Percentiles rank a stretch among this genome's conserved stretches.
These are phyloP conservation scores for Gerris buenoi DNA, from an alignment of 1,140 invertebrate species.

Conservation along the genomic window DNA sequence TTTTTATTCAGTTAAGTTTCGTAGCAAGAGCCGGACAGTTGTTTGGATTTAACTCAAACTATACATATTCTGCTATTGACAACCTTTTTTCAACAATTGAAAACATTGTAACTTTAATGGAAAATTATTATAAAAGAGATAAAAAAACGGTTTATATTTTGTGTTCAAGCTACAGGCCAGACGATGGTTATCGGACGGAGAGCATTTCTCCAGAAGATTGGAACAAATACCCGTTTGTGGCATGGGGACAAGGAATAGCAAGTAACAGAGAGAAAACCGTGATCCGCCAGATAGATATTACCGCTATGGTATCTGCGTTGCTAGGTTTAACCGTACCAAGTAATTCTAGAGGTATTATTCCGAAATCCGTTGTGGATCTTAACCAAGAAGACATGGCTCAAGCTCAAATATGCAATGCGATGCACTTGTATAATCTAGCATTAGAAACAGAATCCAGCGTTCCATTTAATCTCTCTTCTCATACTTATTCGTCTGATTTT, in stretches of 20 bases:
- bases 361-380: neutral
- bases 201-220: too few species aligned
- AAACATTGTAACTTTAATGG: neutral
- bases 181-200: too few species aligned
- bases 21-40: neutral
- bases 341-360: neutral
- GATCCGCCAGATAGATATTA: neutral
- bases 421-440: neutral
- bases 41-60: neutral
- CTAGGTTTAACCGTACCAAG: neutral
- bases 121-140: neutral
- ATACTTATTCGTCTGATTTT: too few species aligned
- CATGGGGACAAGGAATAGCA: neutral
- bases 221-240: neutral
- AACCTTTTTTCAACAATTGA: neutral
- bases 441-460: neutral
- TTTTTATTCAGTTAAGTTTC: neutral
- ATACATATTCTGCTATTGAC: neutral
- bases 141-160: neutral
- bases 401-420: neutral
- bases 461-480: too few species aligned
- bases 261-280: too few species aligned
- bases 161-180: neutral
- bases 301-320: neutral
- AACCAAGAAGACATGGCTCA: neutral